Base-by-base conservation (phyloP, 2,797 vertebrate species). In the Hypotaenidia okinawae region DNA sequence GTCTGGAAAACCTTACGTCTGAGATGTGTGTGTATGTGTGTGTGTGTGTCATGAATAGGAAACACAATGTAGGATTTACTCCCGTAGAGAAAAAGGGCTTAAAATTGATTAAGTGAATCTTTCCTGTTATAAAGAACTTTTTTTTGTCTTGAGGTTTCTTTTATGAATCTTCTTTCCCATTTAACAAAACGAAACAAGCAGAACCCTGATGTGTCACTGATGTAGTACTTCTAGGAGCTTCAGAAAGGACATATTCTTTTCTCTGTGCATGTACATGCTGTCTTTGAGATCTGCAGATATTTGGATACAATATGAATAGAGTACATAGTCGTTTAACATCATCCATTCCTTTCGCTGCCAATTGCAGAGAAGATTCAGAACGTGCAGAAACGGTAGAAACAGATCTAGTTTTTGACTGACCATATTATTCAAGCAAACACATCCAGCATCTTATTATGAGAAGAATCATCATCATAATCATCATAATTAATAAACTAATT, bases 401-500 rank as follows among this genome's bases (percentile, higher is more conserved):
- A 72, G 37, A 73, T 74, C 27, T 69, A 30, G 27, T 24, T 88
- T 81, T 86, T 52, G 85, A 7, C 16, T 33, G 59, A 45, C 18
- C 79, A 6, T 59, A 35, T 90, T 94, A 58, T 75, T 77, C 16
- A 33, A 94, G 39, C 13, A 12, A 57, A 39, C 25, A 64, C 9
- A 72, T 66, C 25, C n/a, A 89, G 27, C 19, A 39, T 81, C 57
- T 79, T 74, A 39, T 78, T 75, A 63, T 85, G 54, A 78, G 35
- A 57, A n/a, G n/a, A n/a, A n/a, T n/a, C n/a, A 75, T 33, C 61
- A 30, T 37, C 37, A 37, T 37, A 10, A 37, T 37, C 37, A 32
- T 77, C 87, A 78, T 77, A 91, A 78, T 77, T 87, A 77, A 67
- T 87, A 55, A 32, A 91, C 75, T 77, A 91, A 78, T 77, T 87